Percentiles rank a stretch among this genome's conserved stretches.
Conservation (phyloP, 2,888 invertebrate species). For the Timandra comae region DNA sequence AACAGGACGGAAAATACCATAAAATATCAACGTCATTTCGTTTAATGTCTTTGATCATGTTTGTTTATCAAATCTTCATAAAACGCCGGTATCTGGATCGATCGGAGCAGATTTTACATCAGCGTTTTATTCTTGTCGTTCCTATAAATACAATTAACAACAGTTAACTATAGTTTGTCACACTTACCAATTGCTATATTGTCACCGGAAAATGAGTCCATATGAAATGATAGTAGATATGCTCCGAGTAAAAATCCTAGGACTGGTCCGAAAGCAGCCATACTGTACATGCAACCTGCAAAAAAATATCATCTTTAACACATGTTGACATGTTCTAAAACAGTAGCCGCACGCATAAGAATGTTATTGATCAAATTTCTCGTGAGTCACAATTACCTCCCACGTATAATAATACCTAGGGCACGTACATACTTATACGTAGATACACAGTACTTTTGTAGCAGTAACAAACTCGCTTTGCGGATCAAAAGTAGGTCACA, state of each 20-base stretch:
- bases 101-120: no score
- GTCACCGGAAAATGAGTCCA: slow-evolving; percentile 88
- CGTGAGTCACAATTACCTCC: not conserved
- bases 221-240: slow-evolving; percentile 92
- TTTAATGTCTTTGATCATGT: no score
- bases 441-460: slow-evolving; percentile 9
- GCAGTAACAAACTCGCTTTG: slow-evolving; percentile 31
- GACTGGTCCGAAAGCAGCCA: slow-evolving; percentile 97
- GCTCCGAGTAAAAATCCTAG: slow-evolving; percentile 95
- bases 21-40: no score
- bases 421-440: not conserved
- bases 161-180: no score
- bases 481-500: slow-evolving; percentile 56
- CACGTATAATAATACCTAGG: slow-evolving; percentile 2
- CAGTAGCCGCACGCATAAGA: no score
- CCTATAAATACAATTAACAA: no score
- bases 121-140: no score
- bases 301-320: no score
- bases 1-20: no score
- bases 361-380: not conserved
- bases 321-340: no score
- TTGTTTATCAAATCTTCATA: no score
- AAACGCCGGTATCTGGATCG: no score
- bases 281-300: slow-evolving; percentile 95
- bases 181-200: slow-evolving; percentile 84